Conservation (phyloP, 1,140 invertebrate species). For the Dreissena rostriformis region DNA sequence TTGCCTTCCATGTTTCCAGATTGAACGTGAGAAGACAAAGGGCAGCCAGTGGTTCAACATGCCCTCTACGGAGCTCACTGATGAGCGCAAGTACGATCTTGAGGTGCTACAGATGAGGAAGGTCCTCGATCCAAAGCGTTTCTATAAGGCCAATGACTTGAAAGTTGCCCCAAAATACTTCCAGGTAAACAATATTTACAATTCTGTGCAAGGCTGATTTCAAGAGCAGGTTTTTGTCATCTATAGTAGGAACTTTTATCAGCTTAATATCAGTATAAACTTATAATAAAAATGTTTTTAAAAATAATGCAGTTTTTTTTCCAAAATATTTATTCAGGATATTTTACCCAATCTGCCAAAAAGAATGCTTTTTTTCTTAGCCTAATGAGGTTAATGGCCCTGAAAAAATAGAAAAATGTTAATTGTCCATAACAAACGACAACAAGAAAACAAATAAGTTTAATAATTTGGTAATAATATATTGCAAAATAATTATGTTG, state of each 20-base stretch:
- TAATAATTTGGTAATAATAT: too few relatives aligned
- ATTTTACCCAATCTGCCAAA: too few relatives aligned
- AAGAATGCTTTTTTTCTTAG: too few relatives aligned
- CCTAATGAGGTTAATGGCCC: too few relatives aligned
- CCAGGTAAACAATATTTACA: conserved; percentile 84
- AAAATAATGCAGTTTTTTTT: too few relatives aligned
- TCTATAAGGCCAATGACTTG: conserved; percentile 96
- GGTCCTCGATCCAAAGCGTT: conserved; percentile 94
- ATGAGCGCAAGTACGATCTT: conserved; percentile 93
- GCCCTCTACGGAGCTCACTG: conserved; percentile 92
- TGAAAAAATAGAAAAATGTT: too few relatives aligned
- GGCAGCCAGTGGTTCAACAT: conserved; percentile 94
- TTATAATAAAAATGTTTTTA: background rate
- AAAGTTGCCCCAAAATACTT: conserved; percentile 95
- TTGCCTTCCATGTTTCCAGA: conserved; percentile 64
- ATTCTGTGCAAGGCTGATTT: background rate
- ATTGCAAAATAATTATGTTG: too few relatives aligned
- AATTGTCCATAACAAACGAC: too few relatives aligned
- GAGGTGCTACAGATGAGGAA: conserved; percentile 95
- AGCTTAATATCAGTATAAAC: background rate
- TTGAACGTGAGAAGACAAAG: conserved; percentile 88
- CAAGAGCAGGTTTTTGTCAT: background rate
- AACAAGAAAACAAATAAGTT: too few relatives aligned
- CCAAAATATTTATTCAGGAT: too few relatives aligned
- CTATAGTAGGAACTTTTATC: background rate